Evolutionary conservation across 2,113 vertebrate species (phyloP).

Genomic region (Arothron firmamentum): DNA sequence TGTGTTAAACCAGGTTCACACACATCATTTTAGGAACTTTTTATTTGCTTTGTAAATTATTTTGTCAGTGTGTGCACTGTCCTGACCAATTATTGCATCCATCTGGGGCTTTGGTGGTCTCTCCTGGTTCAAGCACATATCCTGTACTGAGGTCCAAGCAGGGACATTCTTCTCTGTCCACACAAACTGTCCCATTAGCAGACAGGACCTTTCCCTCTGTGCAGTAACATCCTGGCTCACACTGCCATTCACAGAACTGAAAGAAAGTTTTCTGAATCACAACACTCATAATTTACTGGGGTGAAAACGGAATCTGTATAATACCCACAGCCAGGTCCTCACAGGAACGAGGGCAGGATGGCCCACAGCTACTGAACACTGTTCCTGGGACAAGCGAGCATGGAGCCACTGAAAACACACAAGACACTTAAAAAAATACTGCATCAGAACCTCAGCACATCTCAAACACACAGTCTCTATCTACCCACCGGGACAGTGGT

Average conservation of each 20-base stretch:
- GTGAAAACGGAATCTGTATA: neutral
- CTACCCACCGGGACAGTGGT: conserved; percentile 76
- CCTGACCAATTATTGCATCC: conserved; percentile 88
- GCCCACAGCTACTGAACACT: conserved; percentile 80
- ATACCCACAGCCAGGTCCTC: conserved; percentile 81
- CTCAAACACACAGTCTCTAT: neutral
- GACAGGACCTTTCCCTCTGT: conserved; percentile 76
- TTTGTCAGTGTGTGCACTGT: neutral
- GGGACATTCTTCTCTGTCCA: conserved; percentile 67
- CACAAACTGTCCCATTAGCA: conserved; percentile 70
- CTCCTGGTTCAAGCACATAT: conserved; percentile 59
- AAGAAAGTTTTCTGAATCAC: neutral
- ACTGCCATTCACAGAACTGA: conserved; percentile 82
- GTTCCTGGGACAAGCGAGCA: conserved; percentile 76
- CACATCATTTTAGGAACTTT: no score
- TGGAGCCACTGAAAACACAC: conserved; percentile 67
- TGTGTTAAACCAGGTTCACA: neutral
- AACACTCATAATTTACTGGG: neutral
- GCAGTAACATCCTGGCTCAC: conserved; percentile 87
- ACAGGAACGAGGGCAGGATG: conserved; percentile 83
- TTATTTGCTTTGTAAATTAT: neutral
- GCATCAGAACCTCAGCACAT: no score
- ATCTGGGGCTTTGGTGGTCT: conserved; percentile 53
- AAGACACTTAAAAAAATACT: neutral
- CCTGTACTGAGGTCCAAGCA: conserved; percentile 78